phyloP scores from a whole-genome alignment of 2,113 vertebrate species.

The Rousettus leschenaultii region DNA sequence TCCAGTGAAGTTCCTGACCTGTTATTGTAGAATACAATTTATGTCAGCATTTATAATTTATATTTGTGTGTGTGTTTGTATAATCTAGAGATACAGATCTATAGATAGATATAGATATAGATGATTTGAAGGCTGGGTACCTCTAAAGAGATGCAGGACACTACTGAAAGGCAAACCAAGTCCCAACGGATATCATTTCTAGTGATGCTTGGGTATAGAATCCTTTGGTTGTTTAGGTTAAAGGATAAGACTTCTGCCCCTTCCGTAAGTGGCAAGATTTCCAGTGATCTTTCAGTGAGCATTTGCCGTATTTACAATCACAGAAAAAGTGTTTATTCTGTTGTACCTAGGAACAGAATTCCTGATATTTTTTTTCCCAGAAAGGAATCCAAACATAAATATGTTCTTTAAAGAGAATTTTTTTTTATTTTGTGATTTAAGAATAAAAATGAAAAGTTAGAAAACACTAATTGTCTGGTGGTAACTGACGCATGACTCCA shows the following conservation, averaged over 20 bases:
- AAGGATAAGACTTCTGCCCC: not conserved
- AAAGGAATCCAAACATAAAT: conserved; percentile 26
- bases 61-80: not conserved
- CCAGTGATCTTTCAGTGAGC: not conserved
- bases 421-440: conserved; percentile 20
- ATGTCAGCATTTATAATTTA: not conserved
- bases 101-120: not conserved
- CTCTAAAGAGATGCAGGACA: not conserved
- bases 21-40: not conserved
- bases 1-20: not conserved
- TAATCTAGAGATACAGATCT: not conserved
- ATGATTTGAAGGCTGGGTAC: not conserved
- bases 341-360: not conserved
- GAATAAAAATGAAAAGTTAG: not conserved
- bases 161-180: not conserved
- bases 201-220: not conserved
- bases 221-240: not conserved
- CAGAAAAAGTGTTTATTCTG: not conserved
- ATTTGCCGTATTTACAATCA: not conserved
- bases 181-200: not conserved
- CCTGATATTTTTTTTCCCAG: not conserved
- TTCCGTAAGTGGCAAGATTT: not conserved
- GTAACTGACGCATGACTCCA: not conserved
- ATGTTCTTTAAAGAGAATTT: not conserved
- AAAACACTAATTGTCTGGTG: not conserved